Evolutionary conservation across 2,113 vertebrate genomes (phyloP).

Genomic region (Penelope pileata): DNA sequence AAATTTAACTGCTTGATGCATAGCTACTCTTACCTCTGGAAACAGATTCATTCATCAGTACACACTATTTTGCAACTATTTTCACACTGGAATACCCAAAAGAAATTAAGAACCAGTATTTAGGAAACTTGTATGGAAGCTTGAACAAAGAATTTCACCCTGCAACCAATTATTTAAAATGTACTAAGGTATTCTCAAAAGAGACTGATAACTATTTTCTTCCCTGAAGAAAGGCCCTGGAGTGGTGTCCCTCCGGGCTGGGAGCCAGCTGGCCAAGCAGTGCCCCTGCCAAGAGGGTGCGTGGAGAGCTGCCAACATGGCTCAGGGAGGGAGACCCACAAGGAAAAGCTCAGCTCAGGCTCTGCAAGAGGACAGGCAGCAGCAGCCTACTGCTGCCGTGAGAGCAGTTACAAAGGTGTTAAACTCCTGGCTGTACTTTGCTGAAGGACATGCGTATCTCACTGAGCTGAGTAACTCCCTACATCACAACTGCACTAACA

Average conservation of each 20-base stretch:
- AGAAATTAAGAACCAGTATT: background rate
- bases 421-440: background rate
- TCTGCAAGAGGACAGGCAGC: background rate
- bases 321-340: background rate
- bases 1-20: background rate
- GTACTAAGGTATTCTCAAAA: background rate
- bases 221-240: background rate
- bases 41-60: background rate
- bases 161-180: background rate
- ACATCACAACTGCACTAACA: background rate
- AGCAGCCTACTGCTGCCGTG: background rate
- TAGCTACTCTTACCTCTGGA: background rate
- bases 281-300: background rate
- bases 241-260: background rate
- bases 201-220: background rate
- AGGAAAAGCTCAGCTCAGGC: background rate
- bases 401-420: background rate
- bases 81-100: background rate
- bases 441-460: background rate
- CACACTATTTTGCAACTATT: accelerated
- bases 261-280: background rate
- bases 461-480: background rate
- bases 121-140: background rate
- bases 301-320: background rate
- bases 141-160: background rate